Base-by-base conservation (phyloP, 2,888 invertebrate genomes). In the Epistrophe eligans region DNA sequence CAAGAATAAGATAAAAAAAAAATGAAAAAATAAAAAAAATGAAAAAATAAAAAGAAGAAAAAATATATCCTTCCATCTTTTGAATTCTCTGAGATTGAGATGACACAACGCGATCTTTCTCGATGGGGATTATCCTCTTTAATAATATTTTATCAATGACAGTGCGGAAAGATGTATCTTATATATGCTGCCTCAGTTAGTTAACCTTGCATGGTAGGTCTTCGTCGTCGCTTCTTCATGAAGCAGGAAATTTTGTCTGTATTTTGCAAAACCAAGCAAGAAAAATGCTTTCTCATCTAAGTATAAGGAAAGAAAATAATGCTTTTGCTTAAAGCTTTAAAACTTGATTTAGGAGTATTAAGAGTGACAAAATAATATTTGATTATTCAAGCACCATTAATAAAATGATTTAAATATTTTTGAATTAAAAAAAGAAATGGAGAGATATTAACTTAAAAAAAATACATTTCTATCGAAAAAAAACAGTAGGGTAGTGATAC, bases 71-170 rank as follows among this genome's bases (percentile, higher is more conserved):
- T 19, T 66, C 3, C 35, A 67, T 67, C 50, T 67, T 50, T 50
- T 17, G 35, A 50, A 50, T 24, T 50, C 13, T 67, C 38, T 6
- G 13, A 40, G 70, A 70, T 55, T 70, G 40, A 40, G 55, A 70
- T 70, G 70, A 70, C 70, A 70, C 40, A 55, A 40, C 55, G 55
- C 55, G 55, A 70, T 70, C 70, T 55, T 70, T 8, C 11, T 55
- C 28, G n/a, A 55, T 40, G 55, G 40, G 40, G 55, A 70, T 70
- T 70, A 70, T 70, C 70, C 70, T 28, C n/a, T 40, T 70, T 67
- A 50, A 50, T 67, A 45, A 45, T 67, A 50, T 67, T 67, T 67
- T 50, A 70, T 55, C 70, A 70, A 55, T 70, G 55, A 70, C 70
- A 70, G 55, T 15, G 70, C 52, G 17, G 40, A 40, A 24, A 55